phyloP scores from a whole-genome alignment of 1,140 invertebrate species.

The Ceratina japonica region DNA sequence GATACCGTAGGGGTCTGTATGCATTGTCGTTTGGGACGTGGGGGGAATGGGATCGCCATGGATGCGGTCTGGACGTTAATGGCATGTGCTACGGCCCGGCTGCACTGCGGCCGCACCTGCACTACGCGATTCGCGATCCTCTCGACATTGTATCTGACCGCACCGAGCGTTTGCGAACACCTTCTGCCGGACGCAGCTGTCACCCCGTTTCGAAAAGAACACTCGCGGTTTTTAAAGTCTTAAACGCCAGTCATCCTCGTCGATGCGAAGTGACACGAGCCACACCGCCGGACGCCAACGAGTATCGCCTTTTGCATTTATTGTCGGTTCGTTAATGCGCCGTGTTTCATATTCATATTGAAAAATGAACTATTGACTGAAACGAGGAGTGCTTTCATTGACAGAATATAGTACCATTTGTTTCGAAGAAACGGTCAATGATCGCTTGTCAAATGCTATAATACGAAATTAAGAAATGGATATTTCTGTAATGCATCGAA shows the following conservation, averaged over 20 bases:
- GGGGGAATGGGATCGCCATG: slow-evolving; percentile 55
- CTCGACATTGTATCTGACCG: slow-evolving; percentile 13
- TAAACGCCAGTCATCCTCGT: slow-evolving; percentile 28
- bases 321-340: no score
- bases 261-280: background rate
- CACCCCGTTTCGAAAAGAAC: background rate
- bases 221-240: slow-evolving; percentile 9
- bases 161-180: slow-evolving; percentile 4
- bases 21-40: slow-evolving; percentile 40
- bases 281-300: no score
- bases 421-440: no score
- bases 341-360: no score
- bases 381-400: no score
- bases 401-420: no score
- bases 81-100: slow-evolving; percentile 50
- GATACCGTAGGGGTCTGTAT: slow-evolving; percentile 40
- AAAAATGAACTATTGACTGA: no score
- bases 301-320: no score
- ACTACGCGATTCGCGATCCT: slow-evolving; percentile 23
- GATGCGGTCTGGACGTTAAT: slow-evolving; percentile 65
- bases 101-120: slow-evolving; percentile 47
- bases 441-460: no score
- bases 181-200: slow-evolving; percentile 16
- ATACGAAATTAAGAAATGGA: no score
- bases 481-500: no score